Conservation (phyloP, 2,888 invertebrate species). For the Nemoura dubitans region DNA sequence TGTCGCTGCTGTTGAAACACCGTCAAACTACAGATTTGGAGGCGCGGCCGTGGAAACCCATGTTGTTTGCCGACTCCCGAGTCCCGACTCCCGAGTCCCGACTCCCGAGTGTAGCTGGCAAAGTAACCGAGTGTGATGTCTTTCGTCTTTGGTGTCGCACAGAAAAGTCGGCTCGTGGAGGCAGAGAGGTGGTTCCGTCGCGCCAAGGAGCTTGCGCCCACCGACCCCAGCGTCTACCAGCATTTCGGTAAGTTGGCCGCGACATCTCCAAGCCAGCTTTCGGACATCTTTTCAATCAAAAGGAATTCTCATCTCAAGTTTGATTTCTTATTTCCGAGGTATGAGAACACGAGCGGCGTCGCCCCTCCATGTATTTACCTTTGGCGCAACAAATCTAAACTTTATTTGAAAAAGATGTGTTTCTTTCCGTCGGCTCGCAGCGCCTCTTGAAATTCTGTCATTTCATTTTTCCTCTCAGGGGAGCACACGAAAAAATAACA, state of each 20-base stretch:
- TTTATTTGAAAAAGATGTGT: slow-evolving; percentile 7
- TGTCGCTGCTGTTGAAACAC: no score
- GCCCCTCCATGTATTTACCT: slow-evolving; percentile 1
- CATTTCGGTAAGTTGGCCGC: slow-evolving; percentile 80
- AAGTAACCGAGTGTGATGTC: neutral
- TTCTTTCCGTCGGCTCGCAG: neutral
- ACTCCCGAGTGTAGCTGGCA: no score
- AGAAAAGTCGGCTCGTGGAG: slow-evolving; percentile 82
- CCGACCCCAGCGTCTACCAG: slow-evolving; percentile 85
- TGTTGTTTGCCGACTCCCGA: no score
- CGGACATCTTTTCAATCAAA: slow-evolving; percentile 7
- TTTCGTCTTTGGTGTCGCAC: slow-evolving; percentile 56
- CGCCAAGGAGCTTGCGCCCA: slow-evolving; percentile 82
- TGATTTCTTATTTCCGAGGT: neutral
- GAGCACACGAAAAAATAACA: slow-evolving; percentile 12
- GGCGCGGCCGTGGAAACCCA: no score
- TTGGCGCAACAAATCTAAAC: slow-evolving; percentile 12
- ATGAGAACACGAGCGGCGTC: neutral
- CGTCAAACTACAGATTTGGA: no score
- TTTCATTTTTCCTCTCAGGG: neutral
- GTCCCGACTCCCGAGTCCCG: no score
- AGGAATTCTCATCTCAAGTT: neutral
- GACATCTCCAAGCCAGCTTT: neutral
- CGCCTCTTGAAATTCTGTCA: neutral
- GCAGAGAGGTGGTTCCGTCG: slow-evolving; percentile 91